Percentiles rank a stretch among this genome's conserved stretches.
phyloP scores from a whole-genome alignment of 2,113 vertebrate genomes.

The Scartelaos histophorus region DNA sequence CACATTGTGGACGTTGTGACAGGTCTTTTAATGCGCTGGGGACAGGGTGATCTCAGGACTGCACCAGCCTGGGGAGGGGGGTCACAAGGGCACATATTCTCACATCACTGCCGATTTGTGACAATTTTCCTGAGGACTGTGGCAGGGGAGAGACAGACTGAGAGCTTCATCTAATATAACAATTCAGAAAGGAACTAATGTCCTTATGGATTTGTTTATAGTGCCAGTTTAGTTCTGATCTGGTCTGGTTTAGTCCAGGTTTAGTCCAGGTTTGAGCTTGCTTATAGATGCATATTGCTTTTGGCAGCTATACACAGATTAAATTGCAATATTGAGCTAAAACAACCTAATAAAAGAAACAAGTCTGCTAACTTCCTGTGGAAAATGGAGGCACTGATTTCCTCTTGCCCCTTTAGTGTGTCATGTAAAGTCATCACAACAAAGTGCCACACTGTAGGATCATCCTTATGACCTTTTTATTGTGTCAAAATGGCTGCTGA shows the following conservation, averaged over 20 bases:
- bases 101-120: slow-evolving; percentile 35
- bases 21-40: slow-evolving; percentile 19
- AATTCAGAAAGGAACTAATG: background rate
- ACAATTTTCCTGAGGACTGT: slow-evolving; percentile 7
- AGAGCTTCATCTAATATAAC: background rate
- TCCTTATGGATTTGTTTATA: background rate
- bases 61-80: background rate
- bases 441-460: too few relatives aligned
- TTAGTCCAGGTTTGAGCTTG: background rate
- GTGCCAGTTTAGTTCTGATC: background rate
- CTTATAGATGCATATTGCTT: background rate
- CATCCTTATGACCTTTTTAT: too few relatives aligned
- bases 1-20: slow-evolving; percentile 41
- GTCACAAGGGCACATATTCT: slow-evolving; percentile 28
- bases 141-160: background rate
- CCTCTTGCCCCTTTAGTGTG: too few relatives aligned
- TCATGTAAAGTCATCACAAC: too few relatives aligned
- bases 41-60: slow-evolving; percentile 21
- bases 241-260: background rate
- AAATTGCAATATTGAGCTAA: too few relatives aligned
- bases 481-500: too few relatives aligned
- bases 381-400: too few relatives aligned
- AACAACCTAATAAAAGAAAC: too few relatives aligned
- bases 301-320: too few relatives aligned
- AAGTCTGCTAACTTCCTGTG: too few relatives aligned